Conservation (phyloP, 2,888 invertebrate species). For the Carpatolechia fugitivella region DNA sequence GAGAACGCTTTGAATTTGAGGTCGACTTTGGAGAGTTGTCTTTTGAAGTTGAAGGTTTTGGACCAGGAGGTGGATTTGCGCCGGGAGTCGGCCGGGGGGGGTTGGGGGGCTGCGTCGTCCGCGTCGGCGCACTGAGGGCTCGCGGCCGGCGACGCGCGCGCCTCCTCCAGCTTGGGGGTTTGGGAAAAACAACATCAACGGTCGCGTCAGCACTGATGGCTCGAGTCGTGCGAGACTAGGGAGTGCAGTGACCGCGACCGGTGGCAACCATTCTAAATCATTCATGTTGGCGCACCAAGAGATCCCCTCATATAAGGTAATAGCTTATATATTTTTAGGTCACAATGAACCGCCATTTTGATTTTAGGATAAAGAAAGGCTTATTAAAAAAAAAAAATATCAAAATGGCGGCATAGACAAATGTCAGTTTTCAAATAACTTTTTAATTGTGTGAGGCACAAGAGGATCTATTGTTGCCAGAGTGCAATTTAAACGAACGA, state of each 20-base stretch:
- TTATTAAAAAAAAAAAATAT: too few species aligned
- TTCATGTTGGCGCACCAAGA: slow-evolving; percentile 9
- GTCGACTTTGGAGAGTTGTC: slow-evolving; percentile 89
- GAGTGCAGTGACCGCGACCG: slow-evolving; percentile 24
- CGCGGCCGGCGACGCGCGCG: slow-evolving; percentile 22
- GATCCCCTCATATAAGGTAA: too few species aligned
- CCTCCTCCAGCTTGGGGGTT: slow-evolving; percentile 60
- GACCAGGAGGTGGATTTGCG: slow-evolving; percentile 84
- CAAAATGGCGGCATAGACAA: too few species aligned
- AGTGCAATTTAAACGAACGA: slow-evolving; percentile 3
- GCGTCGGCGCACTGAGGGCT: slow-evolving; percentile 24
- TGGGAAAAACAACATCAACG: slow-evolving; percentile 56
- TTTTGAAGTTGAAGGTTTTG: slow-evolving; percentile 89
- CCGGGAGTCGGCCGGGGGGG: slow-evolving; percentile 56
- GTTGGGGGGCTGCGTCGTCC: slow-evolving; percentile 39
- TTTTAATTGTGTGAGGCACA: background rate
- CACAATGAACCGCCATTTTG: too few species aligned
- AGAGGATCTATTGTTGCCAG: background rate
- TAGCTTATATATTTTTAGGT: too few species aligned
- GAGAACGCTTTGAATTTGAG: slow-evolving; percentile 84
- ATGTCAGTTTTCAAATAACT: background rate
- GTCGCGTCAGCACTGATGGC: slow-evolving; percentile 37
- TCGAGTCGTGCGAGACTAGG: slow-evolving; percentile 21
- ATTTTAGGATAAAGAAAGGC: too few species aligned
- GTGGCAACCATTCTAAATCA: slow-evolving; percentile 13